A percentile compares a stretch with the other conserved stretches of the same genome.
phyloP scores from a whole-genome alignment of 1,140 invertebrate genomes.

The Drosophila sturtevanti region DNA sequence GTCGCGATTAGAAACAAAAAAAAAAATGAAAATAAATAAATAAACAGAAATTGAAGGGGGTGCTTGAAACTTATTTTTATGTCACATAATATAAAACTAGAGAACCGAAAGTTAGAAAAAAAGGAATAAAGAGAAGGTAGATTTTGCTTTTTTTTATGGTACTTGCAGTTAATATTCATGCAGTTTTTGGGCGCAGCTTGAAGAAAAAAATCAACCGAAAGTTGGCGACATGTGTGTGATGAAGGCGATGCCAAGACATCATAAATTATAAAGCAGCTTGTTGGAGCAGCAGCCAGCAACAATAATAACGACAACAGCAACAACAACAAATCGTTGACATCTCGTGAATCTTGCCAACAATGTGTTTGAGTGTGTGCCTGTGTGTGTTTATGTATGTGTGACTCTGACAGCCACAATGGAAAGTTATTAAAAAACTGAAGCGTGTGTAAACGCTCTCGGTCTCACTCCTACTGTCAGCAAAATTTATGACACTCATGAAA shows the following conservation, averaged over 20 bases:
- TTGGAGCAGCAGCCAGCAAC: slow-evolving; percentile 34
- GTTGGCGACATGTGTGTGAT: slow-evolving; percentile 66
- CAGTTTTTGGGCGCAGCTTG: slow-evolving; percentile 65
- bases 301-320: slow-evolving; percentile 25
- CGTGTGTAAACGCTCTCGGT: slow-evolving; percentile 34
- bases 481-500: slow-evolving; percentile 72
- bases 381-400: slow-evolving; percentile 42
- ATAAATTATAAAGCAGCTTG: slow-evolving; percentile 79
- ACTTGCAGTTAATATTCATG: slow-evolving; percentile 80
- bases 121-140: slow-evolving; percentile 6
- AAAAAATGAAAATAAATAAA: background rate
- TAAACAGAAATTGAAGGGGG: slow-evolving; percentile 8
- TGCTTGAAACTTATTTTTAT: slow-evolving; percentile 64
- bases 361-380: slow-evolving; percentile 20
- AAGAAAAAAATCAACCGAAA: slow-evolving; percentile 63
- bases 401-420: slow-evolving; percentile 70
- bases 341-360: slow-evolving; percentile 43
- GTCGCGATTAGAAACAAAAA: slow-evolving; percentile 1
- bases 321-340: slow-evolving; percentile 54
- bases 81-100: slow-evolving; percentile 50
- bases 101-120: slow-evolving; percentile 37
- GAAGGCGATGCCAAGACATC: slow-evolving; percentile 65
- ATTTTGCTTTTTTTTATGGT: slow-evolving; percentile 25
- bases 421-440: slow-evolving; percentile 76
- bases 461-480: slow-evolving; percentile 23